Percentiles rank a stretch among this genome's conserved stretches.
phyloP scores from a whole-genome alignment of 2,797 vertebrate genomes.

The Arnoldichthys spilopterus region DNA sequence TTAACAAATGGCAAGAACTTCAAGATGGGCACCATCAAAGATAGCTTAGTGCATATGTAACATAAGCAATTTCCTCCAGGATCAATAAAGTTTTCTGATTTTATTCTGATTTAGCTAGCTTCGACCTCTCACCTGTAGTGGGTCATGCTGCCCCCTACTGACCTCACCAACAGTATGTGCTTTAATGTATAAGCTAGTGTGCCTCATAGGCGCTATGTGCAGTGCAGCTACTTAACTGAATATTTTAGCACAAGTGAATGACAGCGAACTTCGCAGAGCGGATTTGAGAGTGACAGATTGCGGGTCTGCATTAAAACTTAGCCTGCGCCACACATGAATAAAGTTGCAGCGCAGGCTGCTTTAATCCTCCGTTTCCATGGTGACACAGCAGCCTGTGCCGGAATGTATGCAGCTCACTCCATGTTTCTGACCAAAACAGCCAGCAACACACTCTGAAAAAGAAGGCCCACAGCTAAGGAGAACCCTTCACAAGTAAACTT shows the following conservation, averaged over 20 bases:
- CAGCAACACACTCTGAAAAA: conserved; percentile 21
- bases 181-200: conserved; percentile 1
- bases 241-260: conserved; percentile 45
- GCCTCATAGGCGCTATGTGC: conserved; percentile 24
- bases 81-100: no score
- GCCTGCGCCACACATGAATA: conserved; percentile 57
- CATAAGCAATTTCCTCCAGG: no score
- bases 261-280: conserved; percentile 41
- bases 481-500: neutral
- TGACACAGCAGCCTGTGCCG: conserved; percentile 58
- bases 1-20: no score
- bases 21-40: no score
- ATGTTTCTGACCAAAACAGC: conserved; percentile 57
- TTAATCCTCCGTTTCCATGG: conserved; percentile 66
- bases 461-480: neutral
- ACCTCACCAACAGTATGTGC: neutral
- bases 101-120: neutral
- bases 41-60: no score
- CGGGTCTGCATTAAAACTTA: conserved; percentile 51
- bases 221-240: conserved; percentile 30
- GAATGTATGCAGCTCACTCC: conserved; percentile 55
- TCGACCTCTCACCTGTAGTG: neutral
- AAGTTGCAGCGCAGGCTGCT: conserved; percentile 56
- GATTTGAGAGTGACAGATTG: conserved; percentile 55
- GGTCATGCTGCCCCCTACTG: neutral